phyloP scores from a whole-genome alignment of 2,888 invertebrate species.

The Eumacrocentrus americanus region DNA sequence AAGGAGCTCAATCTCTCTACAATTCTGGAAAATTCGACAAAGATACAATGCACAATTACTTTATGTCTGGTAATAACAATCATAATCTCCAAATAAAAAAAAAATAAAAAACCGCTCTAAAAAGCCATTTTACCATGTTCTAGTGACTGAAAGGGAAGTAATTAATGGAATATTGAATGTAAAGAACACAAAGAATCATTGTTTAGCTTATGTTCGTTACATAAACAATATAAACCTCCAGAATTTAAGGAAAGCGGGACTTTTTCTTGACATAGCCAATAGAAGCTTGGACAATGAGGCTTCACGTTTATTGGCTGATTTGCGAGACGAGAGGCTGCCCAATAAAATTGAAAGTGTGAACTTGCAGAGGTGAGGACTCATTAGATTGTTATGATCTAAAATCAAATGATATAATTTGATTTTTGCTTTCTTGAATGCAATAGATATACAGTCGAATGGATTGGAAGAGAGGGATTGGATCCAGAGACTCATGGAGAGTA shows the following conservation, averaged over 20 bases:
- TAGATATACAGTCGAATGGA: constrained; percentile 96
- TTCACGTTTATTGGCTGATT: constrained; percentile 82
- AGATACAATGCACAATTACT: constrained; percentile 96
- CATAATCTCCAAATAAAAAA: too few species aligned
- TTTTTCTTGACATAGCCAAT: constrained; percentile 94
- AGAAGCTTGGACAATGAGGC: constrained; percentile 93
- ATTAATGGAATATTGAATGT: constrained; percentile 94
- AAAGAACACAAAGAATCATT: constrained; percentile 93
- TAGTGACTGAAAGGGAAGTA: constrained; percentile 97
- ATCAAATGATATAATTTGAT: neutral
- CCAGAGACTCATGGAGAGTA: constrained; percentile 93
- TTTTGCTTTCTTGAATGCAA: constrained; percentile 27
- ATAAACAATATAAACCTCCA: constrained; percentile 97
- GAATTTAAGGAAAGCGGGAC: constrained; percentile 90
- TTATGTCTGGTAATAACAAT: constrained; percentile 84
- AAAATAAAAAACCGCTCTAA: neutral
- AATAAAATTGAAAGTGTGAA: constrained; percentile 88
- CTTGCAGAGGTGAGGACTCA: constrained; percentile 84
- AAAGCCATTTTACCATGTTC: constrained; percentile 17
- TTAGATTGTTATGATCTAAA: neutral
- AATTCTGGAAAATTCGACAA: constrained; percentile 85
- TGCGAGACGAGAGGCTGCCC: constrained; percentile 89
- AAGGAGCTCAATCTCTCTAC: constrained; percentile 86
- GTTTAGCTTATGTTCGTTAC: constrained; percentile 91
- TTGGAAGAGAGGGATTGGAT: constrained; percentile 92